These are phyloP conservation scores for Leptodactylus fallax DNA, from an alignment of 2,797 vertebrate genomes.

Conservation along the genomic window DNA sequence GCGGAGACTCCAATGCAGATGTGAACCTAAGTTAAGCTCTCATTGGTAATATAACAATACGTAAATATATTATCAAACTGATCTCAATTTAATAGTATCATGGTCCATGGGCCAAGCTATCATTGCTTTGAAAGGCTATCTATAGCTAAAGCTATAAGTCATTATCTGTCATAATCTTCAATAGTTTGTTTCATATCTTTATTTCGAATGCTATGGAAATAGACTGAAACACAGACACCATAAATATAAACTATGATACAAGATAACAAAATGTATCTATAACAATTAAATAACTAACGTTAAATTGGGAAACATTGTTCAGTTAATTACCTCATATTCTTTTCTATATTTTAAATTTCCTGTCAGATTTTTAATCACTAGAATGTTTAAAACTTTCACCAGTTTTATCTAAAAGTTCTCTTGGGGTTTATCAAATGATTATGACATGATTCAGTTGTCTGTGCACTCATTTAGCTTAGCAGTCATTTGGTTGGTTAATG, in stretches of 20 bases:
- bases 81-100: too few species aligned
- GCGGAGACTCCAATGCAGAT: too few species aligned
- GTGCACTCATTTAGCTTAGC: slow-evolving; percentile 32
- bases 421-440: slow-evolving; percentile 36
- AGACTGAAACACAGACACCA: background rate
- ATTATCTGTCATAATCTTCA: background rate
- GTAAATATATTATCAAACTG: too few species aligned
- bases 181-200: background rate
- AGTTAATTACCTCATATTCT: background rate
- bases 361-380: background rate
- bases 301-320: background rate
- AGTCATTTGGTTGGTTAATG: slow-evolving; percentile 37
- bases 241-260: background rate
- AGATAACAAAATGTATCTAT: slow-evolving; percentile 20
- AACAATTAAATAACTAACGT: background rate
- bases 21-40: too few species aligned
- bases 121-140: too few species aligned
- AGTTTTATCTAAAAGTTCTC: slow-evolving; percentile 24
- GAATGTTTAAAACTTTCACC: slow-evolving; percentile 25
- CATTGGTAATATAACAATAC: too few species aligned
- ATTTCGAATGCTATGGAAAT: background rate
- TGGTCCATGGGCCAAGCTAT: too few species aligned
- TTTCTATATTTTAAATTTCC: slow-evolving; percentile 8
- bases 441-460: slow-evolving; percentile 41
- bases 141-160: too few species aligned